Conservation (phyloP, 2,888 invertebrate genomes). For the Diplolepis rosae region DNA sequence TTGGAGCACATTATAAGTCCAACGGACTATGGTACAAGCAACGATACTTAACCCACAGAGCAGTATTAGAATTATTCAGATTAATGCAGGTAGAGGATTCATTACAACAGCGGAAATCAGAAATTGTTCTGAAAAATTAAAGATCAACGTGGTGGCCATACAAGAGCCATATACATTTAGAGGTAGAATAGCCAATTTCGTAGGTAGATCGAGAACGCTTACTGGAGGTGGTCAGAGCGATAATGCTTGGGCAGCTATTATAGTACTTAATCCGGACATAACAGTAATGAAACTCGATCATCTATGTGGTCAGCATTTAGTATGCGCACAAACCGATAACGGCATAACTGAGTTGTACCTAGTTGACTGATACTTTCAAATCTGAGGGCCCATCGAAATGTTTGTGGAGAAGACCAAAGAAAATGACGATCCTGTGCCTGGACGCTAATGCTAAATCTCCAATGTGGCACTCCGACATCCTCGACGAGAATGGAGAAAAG, state of each 20-base stretch:
- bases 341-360: neutral
- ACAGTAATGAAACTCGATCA: conserved; percentile 13
- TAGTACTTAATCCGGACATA: neutral
- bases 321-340: neutral
- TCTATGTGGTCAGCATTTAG: neutral
- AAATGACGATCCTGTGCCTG: conserved; percentile 25
- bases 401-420: neutral
- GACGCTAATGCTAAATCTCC: conserved; percentile 34
- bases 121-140: neutral
- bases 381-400: neutral
- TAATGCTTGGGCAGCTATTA: neutral
- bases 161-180: conserved; percentile 4
- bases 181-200: neutral
- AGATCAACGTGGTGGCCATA: neutral
- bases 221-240: neutral
- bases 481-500: conserved; percentile 26
- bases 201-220: neutral
- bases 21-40: too few relatives aligned
- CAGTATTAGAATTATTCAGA: conserved; percentile 9
- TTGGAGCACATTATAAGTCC: too few relatives aligned
- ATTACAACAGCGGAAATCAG: neutral
- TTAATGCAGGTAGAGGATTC: conserved; percentile 17
- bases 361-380: conserved; percentile 32
- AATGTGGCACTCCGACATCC: neutral
- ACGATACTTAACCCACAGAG: too few relatives aligned